Percentiles rank a stretch among this genome's conserved stretches.
Evolutionary conservation across 2,888 invertebrate genomes (phyloP).

Genomic region (Lissocephala sabroskyi): DNA sequence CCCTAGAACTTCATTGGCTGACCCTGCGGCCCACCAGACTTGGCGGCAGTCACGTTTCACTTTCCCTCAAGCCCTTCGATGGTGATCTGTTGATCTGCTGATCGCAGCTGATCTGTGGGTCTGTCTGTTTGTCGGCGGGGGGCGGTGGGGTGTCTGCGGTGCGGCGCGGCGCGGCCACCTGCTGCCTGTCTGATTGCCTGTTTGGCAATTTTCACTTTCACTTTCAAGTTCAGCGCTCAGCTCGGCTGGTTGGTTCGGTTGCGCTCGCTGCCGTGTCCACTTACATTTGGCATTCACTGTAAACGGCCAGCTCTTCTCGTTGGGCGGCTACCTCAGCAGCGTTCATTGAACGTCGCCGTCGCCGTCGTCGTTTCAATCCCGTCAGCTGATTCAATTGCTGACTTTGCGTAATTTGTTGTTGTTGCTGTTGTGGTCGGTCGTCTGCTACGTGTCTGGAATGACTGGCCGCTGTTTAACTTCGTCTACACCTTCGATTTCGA

Average conservation of each 20-base stretch:
- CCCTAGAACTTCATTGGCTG: slow-evolving; percentile 43
- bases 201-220: slow-evolving; percentile 52
- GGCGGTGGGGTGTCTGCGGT: no score
- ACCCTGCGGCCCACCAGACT: slow-evolving; percentile 31
- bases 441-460: slow-evolving; percentile 37
- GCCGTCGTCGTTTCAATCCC: slow-evolving; percentile 15
- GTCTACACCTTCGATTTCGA: not conserved
- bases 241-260: slow-evolving; percentile 11
- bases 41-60: not conserved
- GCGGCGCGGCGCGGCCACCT: not conserved
- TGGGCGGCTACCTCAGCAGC: slow-evolving; percentile 20
- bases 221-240: slow-evolving; percentile 57
- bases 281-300: slow-evolving; percentile 9
- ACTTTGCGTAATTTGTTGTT: slow-evolving; percentile 48
- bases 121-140: slow-evolving; percentile 3
- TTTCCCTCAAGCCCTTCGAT: not conserved
- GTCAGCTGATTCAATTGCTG: slow-evolving; percentile 12
- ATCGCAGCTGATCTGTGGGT: not conserved
- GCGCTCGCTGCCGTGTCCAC: not conserved
- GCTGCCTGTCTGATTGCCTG: not conserved
- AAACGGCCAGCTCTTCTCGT: not conserved
- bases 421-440: slow-evolving; percentile 19
- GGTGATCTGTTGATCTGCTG: no score
- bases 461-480: slow-evolving; percentile 10
- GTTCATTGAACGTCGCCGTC: slow-evolving; percentile 60